phyloP scores from a whole-genome alignment of 2,113 vertebrate species.

The Corythoichthys haematopterus region DNA sequence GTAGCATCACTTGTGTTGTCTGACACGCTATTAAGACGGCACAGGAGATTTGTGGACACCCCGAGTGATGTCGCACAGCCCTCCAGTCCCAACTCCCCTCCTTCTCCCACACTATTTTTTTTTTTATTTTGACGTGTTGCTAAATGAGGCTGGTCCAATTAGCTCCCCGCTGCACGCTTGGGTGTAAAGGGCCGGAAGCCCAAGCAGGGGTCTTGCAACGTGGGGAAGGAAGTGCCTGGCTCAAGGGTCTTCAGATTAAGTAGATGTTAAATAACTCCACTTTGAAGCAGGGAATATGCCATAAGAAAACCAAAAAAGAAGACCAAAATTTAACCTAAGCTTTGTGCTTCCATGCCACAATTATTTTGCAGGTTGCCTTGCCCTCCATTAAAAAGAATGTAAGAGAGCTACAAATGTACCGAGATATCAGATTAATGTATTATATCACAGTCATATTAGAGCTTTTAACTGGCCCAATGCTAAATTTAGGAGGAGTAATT shows the following conservation, averaged over 20 bases:
- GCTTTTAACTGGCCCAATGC: background rate
- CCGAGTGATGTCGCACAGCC: constrained; percentile 55
- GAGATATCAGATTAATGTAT: background rate
- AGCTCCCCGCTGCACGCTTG: constrained; percentile 56
- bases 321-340: background rate
- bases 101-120: background rate
- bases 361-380: background rate
- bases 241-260: background rate
- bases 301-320: too few species aligned
- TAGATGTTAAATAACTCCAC: background rate
- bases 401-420: background rate
- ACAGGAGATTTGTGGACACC: constrained; percentile 71
- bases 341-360: background rate
- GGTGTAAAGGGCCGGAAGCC: constrained; percentile 2
- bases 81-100: constrained; percentile 41
- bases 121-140: constrained; percentile 56
- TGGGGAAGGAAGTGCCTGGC: constrained; percentile 1
- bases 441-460: background rate
- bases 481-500: background rate
- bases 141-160: constrained; percentile 76
- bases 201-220: background rate
- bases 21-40: constrained; percentile 65
- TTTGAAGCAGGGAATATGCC: background rate
- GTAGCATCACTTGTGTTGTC: constrained; percentile 61
- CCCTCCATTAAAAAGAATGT: background rate